Percentiles rank a stretch among this genome's conserved stretches.
Conservation (phyloP, 2,888 invertebrate species). For the Eudasyphora cyanicolor region DNA sequence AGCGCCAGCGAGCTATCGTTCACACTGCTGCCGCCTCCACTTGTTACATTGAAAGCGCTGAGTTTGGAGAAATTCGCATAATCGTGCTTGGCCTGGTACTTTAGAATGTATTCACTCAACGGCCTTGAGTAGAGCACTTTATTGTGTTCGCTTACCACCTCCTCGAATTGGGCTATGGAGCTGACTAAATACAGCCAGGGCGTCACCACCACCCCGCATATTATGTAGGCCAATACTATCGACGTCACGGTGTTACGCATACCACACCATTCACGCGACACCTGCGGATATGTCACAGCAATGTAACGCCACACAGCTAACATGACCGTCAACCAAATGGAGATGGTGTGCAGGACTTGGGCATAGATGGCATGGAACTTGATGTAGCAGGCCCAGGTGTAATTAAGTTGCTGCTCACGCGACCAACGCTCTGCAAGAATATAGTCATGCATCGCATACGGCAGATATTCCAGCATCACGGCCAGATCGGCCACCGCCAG, state of each 20-base stretch:
- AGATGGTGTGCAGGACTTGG: constrained; percentile 93
- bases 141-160: constrained; percentile 76
- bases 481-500: constrained; percentile 94
- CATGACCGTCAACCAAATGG: constrained; percentile 95
- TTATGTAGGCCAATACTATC: constrained; percentile 88
- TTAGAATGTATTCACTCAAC: constrained; percentile 71
- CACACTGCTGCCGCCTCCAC: background rate
- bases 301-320: constrained; percentile 96
- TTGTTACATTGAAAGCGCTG: constrained; percentile 21
- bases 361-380: constrained; percentile 94
- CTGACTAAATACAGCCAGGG: constrained; percentile 89
- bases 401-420: constrained; percentile 82
- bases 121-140: constrained; percentile 70
- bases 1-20: background rate
- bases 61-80: constrained; percentile 53
- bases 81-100: constrained; percentile 67
- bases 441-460: constrained; percentile 91
- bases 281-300: constrained; percentile 90
- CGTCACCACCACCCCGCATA: constrained; percentile 87
- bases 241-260: constrained; percentile 88
- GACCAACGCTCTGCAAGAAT: constrained; percentile 81
- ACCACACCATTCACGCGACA: constrained; percentile 90
- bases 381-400: constrained; percentile 91
- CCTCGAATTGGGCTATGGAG: constrained; percentile 84
- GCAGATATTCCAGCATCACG: constrained; percentile 96